phyloP scores from a whole-genome alignment of 2,888 invertebrate genomes.

The Cryptophagus acutangulus region DNA sequence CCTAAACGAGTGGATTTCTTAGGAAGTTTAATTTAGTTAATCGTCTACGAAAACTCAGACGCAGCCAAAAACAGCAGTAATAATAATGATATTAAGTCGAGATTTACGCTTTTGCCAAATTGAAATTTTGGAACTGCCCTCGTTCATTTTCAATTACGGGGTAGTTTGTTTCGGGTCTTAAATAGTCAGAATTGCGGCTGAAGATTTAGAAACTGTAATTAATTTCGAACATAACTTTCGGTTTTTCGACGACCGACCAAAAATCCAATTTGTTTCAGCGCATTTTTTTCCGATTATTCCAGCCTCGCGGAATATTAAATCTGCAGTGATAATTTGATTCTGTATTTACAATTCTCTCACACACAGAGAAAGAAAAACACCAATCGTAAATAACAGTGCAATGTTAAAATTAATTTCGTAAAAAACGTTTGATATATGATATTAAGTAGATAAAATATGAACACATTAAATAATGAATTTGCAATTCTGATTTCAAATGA shows the following conservation, averaged over 20 bases:
- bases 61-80: slow-evolving; percentile 32
- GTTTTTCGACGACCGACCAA: slow-evolving; percentile 4
- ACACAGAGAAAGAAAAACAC: neutral
- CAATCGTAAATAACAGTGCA: slow-evolving; percentile 2
- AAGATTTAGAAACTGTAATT: slow-evolving; percentile 31
- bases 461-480: slow-evolving; percentile 16
- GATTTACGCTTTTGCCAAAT: slow-evolving; percentile 39
- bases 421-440: slow-evolving; percentile 1
- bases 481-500: slow-evolving; percentile 12
- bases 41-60: slow-evolving; percentile 30
- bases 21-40: slow-evolving; percentile 36
- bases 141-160: slow-evolving; percentile 32
- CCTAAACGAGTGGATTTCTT: slow-evolving; percentile 27
- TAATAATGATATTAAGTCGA: slow-evolving; percentile 40
- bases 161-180: slow-evolving; percentile 32
- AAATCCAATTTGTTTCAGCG: slow-evolving; percentile 5
- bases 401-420: neutral
- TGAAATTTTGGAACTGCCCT: slow-evolving; percentile 35
- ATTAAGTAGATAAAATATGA: too few species aligned
- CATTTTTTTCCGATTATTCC: slow-evolving; percentile 3
- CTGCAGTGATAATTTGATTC: too few species aligned
- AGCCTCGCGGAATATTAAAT: too few species aligned
- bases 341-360: slow-evolving; percentile 4
- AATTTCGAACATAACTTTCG: slow-evolving; percentile 20
- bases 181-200: slow-evolving; percentile 31